phyloP scores from a whole-genome alignment of 2,888 invertebrate genomes.

The Pollenia amentaria region DNA sequence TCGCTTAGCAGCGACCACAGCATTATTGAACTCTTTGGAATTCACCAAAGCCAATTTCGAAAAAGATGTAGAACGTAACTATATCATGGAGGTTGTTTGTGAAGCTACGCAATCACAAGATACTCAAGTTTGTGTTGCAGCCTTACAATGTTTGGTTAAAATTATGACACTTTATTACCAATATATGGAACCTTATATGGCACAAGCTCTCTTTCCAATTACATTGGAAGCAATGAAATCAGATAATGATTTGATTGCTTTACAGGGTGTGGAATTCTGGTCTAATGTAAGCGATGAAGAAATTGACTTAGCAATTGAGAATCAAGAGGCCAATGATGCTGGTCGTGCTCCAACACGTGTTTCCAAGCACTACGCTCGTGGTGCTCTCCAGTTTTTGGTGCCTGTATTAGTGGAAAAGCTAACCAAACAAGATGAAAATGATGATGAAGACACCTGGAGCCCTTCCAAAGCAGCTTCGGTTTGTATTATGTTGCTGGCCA shows the following conservation, averaged over 20 bases:
- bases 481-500: conserved; percentile 98
- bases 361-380: conserved; percentile 98
- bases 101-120: conserved; percentile 98
- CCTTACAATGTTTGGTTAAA: conserved; percentile 98
- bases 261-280: conserved; percentile 99
- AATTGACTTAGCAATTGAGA: conserved; percentile 97
- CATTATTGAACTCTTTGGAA: conserved; percentile 98
- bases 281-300: conserved; percentile 99
- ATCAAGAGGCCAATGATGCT: conserved; percentile 96
- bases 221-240: conserved; percentile 99
- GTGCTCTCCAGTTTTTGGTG: conserved; percentile 96
- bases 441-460: conserved; percentile 99
- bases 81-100: conserved; percentile 99
- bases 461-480: conserved; percentile 99
- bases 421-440: conserved; percentile 98
- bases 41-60: conserved; percentile 99
- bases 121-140: conserved; percentile 96
- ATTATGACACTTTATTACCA: conserved; percentile 99
- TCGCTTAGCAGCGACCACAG: conserved; percentile 97
- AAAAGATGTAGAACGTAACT: conserved; percentile 98
- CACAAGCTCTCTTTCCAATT: conserved; percentile 98
- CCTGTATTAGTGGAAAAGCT: conserved; percentile 97
- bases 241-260: conserved; percentile 96
- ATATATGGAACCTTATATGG: conserved; percentile 99
- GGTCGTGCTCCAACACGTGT: conserved; percentile 97